These are phyloP conservation scores for Himalopsyche kuldschensis DNA, from an alignment of 2,888 invertebrate genomes.

Conservation along the genomic window DNA sequence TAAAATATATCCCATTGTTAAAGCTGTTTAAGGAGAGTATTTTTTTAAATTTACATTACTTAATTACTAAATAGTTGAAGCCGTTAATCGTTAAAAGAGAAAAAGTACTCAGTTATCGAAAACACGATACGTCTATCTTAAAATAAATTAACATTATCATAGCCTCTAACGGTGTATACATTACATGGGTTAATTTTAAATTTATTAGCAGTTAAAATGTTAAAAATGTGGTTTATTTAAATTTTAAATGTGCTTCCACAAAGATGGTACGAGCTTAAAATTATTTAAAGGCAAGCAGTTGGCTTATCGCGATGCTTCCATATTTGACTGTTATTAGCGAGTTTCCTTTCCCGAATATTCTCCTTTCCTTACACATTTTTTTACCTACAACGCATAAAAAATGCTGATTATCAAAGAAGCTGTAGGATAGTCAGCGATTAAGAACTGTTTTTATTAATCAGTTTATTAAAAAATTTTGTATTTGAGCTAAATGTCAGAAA, in stretches of 20 bases:
- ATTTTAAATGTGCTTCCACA: not conserved
- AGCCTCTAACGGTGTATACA: not conserved
- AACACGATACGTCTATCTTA: not conserved
- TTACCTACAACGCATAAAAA: conserved; percentile 21
- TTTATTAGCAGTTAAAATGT: not conserved
- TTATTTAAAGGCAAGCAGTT: not conserved
- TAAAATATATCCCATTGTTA: too few relatives aligned
- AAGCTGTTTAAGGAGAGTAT: too few relatives aligned
- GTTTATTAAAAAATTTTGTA: too few relatives aligned
- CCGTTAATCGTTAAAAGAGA: not conserved
- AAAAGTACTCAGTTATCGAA: not conserved
- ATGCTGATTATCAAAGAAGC: conserved; percentile 20
- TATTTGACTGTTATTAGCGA: not conserved
- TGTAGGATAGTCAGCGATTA: not conserved
- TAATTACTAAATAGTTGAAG: too few relatives aligned
- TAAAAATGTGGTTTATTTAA: not conserved
- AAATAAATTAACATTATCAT: not conserved
- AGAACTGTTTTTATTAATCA: not conserved
- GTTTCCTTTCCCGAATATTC: conserved; percentile 8
- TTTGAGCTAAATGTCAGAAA: too few relatives aligned
- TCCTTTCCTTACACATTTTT: conserved; percentile 3
- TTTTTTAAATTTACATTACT: too few relatives aligned
- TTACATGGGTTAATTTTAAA: not conserved
- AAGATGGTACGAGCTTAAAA: not conserved
- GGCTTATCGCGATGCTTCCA: not conserved